These are phyloP conservation scores for Drosophila seguyi DNA, from an alignment of 1,140 invertebrate genomes.

Conservation along the genomic window DNA sequence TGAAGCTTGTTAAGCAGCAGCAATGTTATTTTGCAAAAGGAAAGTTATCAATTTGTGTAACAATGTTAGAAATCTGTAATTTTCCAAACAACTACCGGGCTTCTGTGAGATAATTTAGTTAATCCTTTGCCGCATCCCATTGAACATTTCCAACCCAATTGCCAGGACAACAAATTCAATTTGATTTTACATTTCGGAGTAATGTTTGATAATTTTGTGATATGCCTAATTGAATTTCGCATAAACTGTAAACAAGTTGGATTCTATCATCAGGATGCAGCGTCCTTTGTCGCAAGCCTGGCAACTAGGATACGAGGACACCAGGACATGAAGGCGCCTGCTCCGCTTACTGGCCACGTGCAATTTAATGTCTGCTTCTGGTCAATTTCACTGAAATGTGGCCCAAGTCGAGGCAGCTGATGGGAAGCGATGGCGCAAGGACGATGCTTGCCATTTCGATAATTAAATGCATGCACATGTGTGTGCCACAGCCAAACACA, in stretches of 20 bases:
- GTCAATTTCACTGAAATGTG: slow-evolving; percentile 69
- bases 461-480: slow-evolving; percentile 75
- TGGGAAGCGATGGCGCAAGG: slow-evolving; percentile 18
- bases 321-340: slow-evolving; percentile 19
- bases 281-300: slow-evolving; percentile 16
- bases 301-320: slow-evolving; percentile 22
- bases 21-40: not conserved
- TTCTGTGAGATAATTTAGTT: not conserved
- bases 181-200: slow-evolving; percentile 53
- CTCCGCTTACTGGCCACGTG: slow-evolving; percentile 33
- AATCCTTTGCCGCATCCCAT: not conserved
- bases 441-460: slow-evolving; percentile 70
- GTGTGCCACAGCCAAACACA: slow-evolving; percentile 8
- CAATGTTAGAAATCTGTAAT: not conserved
- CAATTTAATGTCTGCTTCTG: slow-evolving; percentile 61
- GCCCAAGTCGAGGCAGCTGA: slow-evolving; percentile 47
- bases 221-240: slow-evolving; percentile 58
- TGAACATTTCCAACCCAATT: slow-evolving; percentile 24
- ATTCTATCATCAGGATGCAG: slow-evolving; percentile 2
- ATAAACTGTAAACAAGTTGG: slow-evolving; percentile 34
- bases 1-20: not conserved
- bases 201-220: slow-evolving; percentile 42
- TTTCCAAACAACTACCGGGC: not conserved
- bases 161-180: slow-evolving; percentile 42
- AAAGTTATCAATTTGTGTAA: not conserved